Evolutionary conservation across 2,888 invertebrate genomes (phyloP), one percentile per base, ranked within the genome.

Genomic region (Dicranocentrus wangi): DNA sequence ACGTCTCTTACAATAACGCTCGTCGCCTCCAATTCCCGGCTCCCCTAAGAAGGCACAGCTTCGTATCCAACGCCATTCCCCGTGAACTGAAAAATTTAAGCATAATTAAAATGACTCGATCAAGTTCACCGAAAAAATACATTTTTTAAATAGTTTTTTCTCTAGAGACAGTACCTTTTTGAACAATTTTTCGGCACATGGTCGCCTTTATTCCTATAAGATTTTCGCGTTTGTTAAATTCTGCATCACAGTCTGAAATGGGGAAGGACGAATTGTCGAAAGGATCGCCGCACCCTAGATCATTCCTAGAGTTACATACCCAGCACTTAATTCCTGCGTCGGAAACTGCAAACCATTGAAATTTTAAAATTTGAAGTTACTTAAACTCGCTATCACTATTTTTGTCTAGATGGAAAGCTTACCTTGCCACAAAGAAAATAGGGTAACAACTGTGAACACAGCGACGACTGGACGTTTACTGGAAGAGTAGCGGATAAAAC

Each of bases 41-140:
- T 96, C 95, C 0, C 97, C 97, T 87, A 97, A 91, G 87, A 93
- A 96, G 0, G 96, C 97, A 89, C 97, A 97, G 87, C 93, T 93
- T 83, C 96, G 91, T 87, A 94, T 94, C 89, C 95, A 96, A 77
- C 94, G 91, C 96, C 96, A 96, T 88, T 94, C 93, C 5, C 96
- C 95, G 87, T 53, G 51, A 51, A 32, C 42, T 27, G 25, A 7
- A 17, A 53, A 27, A 53, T 1, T n/a, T n/a, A n/a, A n/a, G n/a
- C n/a, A n/a, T n/a, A n/a, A n/a, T n/a, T n/a, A n/a, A n/a, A n/a
- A n/a, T n/a, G n/a, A n/a, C n/a, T n/a, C n/a, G n/a, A n/a, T n/a
- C n/a, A n/a, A n/a, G n/a, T n/a, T n/a, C n/a, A n/a, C 39, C 39
- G 39, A 39, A 8, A 13, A 39, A 39, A 39, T 8, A 39, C 39